A percentile compares a stretch with the other conserved stretches of the same genome.
These are phyloP conservation scores for Acanthis flammea DNA, from an alignment of 2,797 vertebrate genomes.

Conservation along the genomic window DNA sequence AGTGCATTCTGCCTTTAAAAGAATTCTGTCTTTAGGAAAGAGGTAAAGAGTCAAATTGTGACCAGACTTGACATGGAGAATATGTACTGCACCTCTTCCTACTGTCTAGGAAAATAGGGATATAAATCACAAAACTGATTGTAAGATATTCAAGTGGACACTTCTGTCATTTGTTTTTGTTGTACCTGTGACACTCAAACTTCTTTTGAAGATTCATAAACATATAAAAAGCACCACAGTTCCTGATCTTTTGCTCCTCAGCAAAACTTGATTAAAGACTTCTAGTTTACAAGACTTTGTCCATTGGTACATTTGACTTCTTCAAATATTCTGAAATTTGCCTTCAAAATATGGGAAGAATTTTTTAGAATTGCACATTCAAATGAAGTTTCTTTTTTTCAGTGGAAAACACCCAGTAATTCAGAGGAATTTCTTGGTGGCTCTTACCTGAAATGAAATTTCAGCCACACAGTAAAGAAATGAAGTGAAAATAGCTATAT, in stretches of 20 bases:
- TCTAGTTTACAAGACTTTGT: not conserved
- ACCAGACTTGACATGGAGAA: not conserved
- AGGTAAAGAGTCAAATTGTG: not conserved
- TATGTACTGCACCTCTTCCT: not conserved
- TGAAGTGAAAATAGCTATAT: not conserved
- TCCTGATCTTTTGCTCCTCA: not conserved
- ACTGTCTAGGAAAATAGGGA: not conserved
- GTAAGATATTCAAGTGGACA: not conserved
- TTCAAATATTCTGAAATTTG: not conserved
- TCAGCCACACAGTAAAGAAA: not conserved
- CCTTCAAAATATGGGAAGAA: not conserved
- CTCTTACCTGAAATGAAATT: not conserved
- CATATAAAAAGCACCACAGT: not conserved
- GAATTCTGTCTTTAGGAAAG: not conserved
- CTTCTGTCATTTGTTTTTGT: not conserved
- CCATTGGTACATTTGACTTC: not conserved
- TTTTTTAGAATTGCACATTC: not conserved
- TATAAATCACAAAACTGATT: not conserved
- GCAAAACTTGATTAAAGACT: not conserved
- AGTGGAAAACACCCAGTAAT: not conserved
- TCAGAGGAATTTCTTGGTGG: not conserved
- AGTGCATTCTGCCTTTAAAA: not conserved
- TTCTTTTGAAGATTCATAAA: rapidly evolving
- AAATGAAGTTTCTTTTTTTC: not conserved
- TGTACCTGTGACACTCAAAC: not conserved